Conservation (phyloP, 2,113 vertebrate genomes). For the Otis tarda region DNA sequence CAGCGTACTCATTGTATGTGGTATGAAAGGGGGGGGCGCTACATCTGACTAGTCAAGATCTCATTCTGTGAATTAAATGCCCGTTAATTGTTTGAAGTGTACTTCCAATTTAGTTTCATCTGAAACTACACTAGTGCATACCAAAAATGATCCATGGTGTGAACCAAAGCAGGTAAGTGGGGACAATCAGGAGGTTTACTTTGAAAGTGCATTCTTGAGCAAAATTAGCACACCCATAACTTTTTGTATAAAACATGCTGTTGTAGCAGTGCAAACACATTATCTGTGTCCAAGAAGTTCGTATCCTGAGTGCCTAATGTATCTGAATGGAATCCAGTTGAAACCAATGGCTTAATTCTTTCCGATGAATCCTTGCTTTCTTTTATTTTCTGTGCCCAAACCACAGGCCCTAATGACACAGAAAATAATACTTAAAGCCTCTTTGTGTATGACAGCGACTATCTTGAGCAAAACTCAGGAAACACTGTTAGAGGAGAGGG, state of each 20-base stretch:
- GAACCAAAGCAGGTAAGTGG: not conserved
- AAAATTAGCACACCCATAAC: not conserved
- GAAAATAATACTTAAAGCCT: not conserved
- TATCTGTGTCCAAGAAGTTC: not conserved
- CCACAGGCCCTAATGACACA: not conserved
- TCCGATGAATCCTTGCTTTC: not conserved
- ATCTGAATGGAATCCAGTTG: not conserved
- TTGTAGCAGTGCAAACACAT: not conserved
- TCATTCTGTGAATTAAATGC: not conserved
- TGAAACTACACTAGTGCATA: not conserved
- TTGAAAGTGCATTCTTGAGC: not conserved
- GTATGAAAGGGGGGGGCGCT: not conserved
- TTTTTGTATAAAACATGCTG: not conserved
- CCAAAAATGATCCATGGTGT: not conserved
- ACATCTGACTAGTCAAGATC: not conserved
- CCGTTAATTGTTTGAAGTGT: not conserved
- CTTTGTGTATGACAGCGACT: not conserved
- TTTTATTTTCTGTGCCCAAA: not conserved
- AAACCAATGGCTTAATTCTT: not conserved
- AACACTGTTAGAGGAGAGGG: not conserved
- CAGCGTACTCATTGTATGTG: fast-evolving
- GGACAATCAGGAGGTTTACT: not conserved
- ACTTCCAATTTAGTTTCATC: not conserved
- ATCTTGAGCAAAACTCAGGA: not conserved
- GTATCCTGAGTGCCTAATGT: not conserved